A percentile compares a stretch with the other conserved stretches of the same genome.
Evolutionary conservation across 64 coral and sea anemone species (phyloP).

Genomic region (Montipora sp.): DNA sequence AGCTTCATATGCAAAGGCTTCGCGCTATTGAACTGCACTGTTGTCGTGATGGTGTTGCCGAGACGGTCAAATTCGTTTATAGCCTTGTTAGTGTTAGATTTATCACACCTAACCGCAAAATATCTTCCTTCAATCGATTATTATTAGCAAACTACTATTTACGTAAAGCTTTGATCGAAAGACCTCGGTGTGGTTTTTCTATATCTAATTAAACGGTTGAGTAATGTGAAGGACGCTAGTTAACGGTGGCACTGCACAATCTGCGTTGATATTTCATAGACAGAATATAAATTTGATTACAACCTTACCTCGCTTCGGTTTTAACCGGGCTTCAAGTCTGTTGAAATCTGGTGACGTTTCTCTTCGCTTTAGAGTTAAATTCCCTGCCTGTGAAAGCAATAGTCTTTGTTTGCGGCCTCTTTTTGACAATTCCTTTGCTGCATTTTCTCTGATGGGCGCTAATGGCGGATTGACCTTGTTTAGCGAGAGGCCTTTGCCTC

Average conservation of each 20-base stretch:
- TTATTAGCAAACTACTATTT: conserved; percentile 14
- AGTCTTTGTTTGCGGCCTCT: conserved; percentile 75
- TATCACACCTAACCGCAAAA: conserved; percentile 30
- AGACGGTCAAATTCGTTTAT: conserved; percentile 37
- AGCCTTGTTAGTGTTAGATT: conserved; percentile 14
- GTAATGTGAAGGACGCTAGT: not conserved
- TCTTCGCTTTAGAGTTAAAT: conserved; percentile 65
- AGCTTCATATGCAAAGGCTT: not conserved
- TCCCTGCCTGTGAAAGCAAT: conserved; percentile 68
- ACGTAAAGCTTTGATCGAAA: not conserved
- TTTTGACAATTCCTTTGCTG: conserved; percentile 55
- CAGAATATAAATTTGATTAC: not conserved
- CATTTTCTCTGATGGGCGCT: conserved; percentile 45
- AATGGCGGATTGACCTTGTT: conserved; percentile 38
- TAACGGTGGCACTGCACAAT: not conserved
- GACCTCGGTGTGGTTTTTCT: not conserved
- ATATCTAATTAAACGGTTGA: not conserved
- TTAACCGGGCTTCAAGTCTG: conserved; percentile 42
- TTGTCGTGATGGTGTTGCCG: not conserved
- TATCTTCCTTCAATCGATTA: conserved; percentile 12
- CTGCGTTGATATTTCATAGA: not conserved
- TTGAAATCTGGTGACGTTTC: conserved; percentile 73
- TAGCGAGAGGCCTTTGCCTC: conserved; percentile 67
- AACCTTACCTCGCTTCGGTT: conserved; percentile 71
- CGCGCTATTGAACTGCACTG: not conserved